phyloP scores from a whole-genome alignment of 1,140 invertebrate genomes.

The Heliconius congener region DNA sequence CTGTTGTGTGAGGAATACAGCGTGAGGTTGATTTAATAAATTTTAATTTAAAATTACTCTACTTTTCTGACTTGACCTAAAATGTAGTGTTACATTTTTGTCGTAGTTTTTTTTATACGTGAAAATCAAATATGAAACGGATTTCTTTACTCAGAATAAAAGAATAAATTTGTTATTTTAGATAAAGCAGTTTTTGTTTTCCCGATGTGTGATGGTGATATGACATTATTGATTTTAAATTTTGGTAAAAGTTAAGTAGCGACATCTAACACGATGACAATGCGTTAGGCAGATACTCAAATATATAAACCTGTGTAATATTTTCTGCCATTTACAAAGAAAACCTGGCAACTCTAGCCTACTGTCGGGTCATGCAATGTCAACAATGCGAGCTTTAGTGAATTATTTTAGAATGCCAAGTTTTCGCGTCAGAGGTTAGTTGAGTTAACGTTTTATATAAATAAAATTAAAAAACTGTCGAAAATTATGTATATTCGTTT shows the following conservation, averaged over 20 bases:
- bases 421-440: slow-evolving; percentile 22
- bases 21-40: no score
- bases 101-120: no score
- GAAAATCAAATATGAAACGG: no score
- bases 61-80: no score
- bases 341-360: slow-evolving; percentile 9
- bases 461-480: slow-evolving; percentile 6
- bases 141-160: background rate
- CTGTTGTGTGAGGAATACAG: no score
- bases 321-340: background rate
- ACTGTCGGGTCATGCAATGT: slow-evolving; percentile 12
- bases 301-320: background rate
- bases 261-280: background rate
- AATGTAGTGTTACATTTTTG: no score
- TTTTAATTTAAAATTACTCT: no score
- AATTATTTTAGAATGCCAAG: slow-evolving; percentile 15
- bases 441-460: background rate
- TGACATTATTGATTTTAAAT: background rate
- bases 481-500: background rate
- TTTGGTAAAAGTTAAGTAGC: background rate
- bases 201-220: background rate
- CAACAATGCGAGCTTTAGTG: slow-evolving; percentile 25
- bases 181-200: background rate
- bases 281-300: background rate
- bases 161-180: background rate